Percentiles rank a stretch among this genome's conserved stretches.
Conservation (phyloP, 2,888 invertebrate genomes). For the Tricholauxania praeusta region DNA sequence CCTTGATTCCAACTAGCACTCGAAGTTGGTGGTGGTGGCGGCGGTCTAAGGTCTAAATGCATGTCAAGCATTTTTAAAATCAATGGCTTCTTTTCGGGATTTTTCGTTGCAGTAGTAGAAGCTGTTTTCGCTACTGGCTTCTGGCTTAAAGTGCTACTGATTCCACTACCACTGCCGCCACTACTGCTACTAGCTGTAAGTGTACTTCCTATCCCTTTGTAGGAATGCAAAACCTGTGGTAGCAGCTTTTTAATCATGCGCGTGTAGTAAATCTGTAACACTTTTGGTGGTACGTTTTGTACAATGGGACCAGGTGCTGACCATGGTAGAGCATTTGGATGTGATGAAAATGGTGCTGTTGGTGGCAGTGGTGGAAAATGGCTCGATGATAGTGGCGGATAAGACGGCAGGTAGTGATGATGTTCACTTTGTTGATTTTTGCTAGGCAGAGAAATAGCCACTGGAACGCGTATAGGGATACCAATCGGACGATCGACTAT, state of each 20-base stretch:
- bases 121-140: slow-evolving; percentile 14
- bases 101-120: slow-evolving; percentile 38
- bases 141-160: background rate
- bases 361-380: slow-evolving; percentile 14
- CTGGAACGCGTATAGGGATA: slow-evolving; percentile 67
- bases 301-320: slow-evolving; percentile 39
- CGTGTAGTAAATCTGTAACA: slow-evolving; percentile 58
- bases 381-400: background rate
- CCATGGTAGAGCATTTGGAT: slow-evolving; percentile 51
- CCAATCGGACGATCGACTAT: slow-evolving; percentile 65
- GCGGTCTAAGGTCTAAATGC: slow-evolving; percentile 57
- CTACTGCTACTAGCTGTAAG: slow-evolving; percentile 10
- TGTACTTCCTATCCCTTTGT: slow-evolving; percentile 10
- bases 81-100: slow-evolving; percentile 34
- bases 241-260: slow-evolving; percentile 61
- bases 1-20: slow-evolving; percentile 57
- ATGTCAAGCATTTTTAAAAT: slow-evolving; percentile 56
- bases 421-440: slow-evolving; percentile 35
- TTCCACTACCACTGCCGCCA: slow-evolving; percentile 25
- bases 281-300: slow-evolving; percentile 56
- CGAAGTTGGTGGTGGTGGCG: slow-evolving; percentile 55
- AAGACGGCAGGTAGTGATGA: background rate
- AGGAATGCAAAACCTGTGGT: slow-evolving; percentile 41
- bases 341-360: slow-evolving; percentile 24
- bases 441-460: slow-evolving; percentile 71